Evolutionary conservation across 1,140 invertebrate genomes (phyloP).

Genomic region (Dolichoris vasculosae): DNA sequence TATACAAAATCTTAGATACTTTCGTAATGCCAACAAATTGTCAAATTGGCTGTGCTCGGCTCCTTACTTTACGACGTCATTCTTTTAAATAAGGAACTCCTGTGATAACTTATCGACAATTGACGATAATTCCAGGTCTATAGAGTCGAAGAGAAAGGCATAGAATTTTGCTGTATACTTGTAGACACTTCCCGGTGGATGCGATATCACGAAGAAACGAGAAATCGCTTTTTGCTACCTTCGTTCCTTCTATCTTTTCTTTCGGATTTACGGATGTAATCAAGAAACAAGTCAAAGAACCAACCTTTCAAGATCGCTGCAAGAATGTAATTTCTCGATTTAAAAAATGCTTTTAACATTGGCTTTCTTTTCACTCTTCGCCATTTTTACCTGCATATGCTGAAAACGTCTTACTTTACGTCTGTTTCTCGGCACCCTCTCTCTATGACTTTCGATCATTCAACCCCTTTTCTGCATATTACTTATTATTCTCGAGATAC

Average conservation of each 20-base stretch:
- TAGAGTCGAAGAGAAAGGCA: neutral
- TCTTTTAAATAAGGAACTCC: constrained; percentile 61
- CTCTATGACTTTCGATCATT: constrained; percentile 7
- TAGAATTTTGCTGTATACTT: neutral
- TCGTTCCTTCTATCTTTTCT: constrained; percentile 7
- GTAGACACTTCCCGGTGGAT: neutral
- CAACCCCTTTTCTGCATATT: constrained; percentile 1
- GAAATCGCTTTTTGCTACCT: constrained; percentile 46
- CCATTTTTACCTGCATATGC: neutral
- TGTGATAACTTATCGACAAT: constrained; percentile 68
- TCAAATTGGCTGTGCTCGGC: constrained; percentile 54
- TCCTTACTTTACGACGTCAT: constrained; percentile 61
- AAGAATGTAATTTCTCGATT: constrained; percentile 40
- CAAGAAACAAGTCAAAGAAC: constrained; percentile 17
- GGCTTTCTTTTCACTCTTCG: neutral
- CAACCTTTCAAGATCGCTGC: neutral
- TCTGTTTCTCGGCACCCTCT: neutral
- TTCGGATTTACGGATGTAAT: constrained; percentile 31
- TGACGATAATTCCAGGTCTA: constrained; percentile 61
- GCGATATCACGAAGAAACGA: constrained; percentile 52
- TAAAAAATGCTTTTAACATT: constrained; percentile 36
- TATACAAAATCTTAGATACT: constrained; percentile 27
- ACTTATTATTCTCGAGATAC: constrained; percentile 13
- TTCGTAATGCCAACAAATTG: constrained; percentile 66
- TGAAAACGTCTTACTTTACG: no score